Evolutionary conservation across 1,140 invertebrate species (phyloP).

Genomic region (Sminthurides bifidus): DNA sequence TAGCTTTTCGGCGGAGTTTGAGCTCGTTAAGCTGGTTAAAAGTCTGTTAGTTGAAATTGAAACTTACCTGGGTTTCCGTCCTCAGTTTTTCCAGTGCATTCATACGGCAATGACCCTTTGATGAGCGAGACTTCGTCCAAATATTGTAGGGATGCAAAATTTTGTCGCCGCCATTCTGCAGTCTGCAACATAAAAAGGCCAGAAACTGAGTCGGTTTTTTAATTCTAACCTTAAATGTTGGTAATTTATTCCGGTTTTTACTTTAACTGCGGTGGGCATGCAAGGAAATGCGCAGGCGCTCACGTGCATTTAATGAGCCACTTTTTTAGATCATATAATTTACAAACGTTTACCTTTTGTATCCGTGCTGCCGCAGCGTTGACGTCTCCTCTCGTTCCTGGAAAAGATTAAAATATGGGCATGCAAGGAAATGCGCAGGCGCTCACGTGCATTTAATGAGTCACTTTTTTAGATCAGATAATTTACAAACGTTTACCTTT

Average conservation of each 20-base stretch:
- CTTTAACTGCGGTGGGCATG: too few species aligned
- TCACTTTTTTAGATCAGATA: background rate
- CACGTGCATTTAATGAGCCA: background rate
- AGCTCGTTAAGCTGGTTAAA: too few species aligned
- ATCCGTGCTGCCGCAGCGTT: background rate
- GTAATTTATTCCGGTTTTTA: too few species aligned
- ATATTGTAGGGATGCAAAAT: background rate
- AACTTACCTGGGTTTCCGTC: slow-evolving; percentile 2
- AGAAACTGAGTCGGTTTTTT: background rate
- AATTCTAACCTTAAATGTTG: background rate
- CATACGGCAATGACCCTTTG: background rate
- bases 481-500: background rate
- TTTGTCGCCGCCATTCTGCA: background rate
- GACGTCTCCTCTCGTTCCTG: background rate
- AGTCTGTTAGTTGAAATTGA: too few species aligned
- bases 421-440: background rate
- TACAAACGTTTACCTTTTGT: background rate
- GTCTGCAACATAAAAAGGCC: too few species aligned
- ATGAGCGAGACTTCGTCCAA: background rate
- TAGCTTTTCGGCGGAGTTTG: too few species aligned
- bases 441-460: too few species aligned
- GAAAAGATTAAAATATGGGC: background rate
- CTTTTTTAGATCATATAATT: background rate
- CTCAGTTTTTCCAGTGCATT: slow-evolving; percentile 1
- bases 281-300: too few species aligned